These are phyloP conservation scores for Syrphus vitripennis DNA, from an alignment of 2,888 invertebrate species.

Conservation along the genomic window DNA sequence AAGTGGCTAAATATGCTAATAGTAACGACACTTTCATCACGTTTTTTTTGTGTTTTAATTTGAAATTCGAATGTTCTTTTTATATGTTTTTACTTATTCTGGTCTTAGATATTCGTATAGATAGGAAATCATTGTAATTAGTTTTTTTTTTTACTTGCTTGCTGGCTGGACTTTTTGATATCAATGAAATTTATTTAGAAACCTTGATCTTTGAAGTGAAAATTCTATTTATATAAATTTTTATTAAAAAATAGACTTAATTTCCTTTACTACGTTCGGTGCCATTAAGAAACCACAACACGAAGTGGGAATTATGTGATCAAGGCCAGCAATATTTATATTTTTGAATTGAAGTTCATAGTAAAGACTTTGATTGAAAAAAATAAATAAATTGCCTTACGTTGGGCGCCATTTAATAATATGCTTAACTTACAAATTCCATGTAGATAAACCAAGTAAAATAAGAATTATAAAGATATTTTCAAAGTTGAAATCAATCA, in stretches of 20 bases:
- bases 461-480: too few relatives aligned
- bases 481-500: too few relatives aligned
- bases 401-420: too few relatives aligned
- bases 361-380: too few relatives aligned
- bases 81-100: not conserved
- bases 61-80: slow-evolving; percentile 31
- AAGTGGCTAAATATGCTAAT: slow-evolving; percentile 61
- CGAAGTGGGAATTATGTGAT: too few relatives aligned
- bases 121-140: slow-evolving; percentile 46
- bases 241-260: not conserved
- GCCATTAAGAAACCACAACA: too few relatives aligned
- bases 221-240: not conserved
- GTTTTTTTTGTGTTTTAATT: slow-evolving; percentile 51
- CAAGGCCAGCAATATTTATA: too few relatives aligned
- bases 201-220: not conserved
- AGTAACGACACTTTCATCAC: slow-evolving; percentile 38
- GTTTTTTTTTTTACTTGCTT: not conserved
- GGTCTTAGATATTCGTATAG: slow-evolving; percentile 7
- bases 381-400: too few relatives aligned
- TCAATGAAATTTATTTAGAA: not conserved
- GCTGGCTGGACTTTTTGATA: not conserved
- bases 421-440: too few relatives aligned
- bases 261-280: too few relatives aligned
- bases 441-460: too few relatives aligned
- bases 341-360: too few relatives aligned